phyloP scores from a whole-genome alignment of 2,797 vertebrate species.

The Molothrus ater region DNA sequence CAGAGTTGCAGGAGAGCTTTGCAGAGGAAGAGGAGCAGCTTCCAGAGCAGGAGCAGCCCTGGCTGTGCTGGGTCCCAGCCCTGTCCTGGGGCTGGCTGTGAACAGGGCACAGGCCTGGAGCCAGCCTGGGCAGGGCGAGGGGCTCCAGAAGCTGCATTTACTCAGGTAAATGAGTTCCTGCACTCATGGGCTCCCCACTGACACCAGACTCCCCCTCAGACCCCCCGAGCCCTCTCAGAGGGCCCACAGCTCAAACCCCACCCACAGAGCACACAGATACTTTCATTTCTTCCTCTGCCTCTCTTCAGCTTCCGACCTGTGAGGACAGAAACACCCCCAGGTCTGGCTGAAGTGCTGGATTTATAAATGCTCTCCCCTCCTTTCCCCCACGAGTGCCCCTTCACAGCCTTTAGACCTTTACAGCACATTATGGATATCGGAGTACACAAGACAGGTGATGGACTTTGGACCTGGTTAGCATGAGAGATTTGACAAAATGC shows the following conservation, averaged over 20 bases:
- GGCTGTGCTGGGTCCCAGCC: rapidly evolving
- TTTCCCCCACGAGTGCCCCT: not conserved
- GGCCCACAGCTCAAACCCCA: not conserved
- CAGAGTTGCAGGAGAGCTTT: not conserved
- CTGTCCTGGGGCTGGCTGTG: not conserved
- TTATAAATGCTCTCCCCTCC: not conserved
- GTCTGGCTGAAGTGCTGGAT: not conserved
- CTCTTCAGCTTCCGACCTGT: not conserved
- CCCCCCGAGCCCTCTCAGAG: not conserved
- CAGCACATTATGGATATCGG: no score
- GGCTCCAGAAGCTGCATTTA: not conserved
- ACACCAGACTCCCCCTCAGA: not conserved
- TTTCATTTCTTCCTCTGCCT: not conserved
- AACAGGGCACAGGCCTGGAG: not conserved
- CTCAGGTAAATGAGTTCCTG: not conserved
- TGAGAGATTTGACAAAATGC: not conserved
- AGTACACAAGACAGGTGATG: not conserved
- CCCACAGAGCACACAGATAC: not conserved
- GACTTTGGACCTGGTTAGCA: not conserved
- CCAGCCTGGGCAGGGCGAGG: not conserved
- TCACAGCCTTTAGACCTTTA: not conserved
- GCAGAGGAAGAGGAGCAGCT: not conserved
- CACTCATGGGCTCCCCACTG: not conserved
- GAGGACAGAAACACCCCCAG: not conserved
- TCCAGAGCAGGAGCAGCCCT: not conserved